Evolutionary conservation across 2,113 vertebrate species (phyloP).

Genomic region (Leucopternis melanops): DNA sequence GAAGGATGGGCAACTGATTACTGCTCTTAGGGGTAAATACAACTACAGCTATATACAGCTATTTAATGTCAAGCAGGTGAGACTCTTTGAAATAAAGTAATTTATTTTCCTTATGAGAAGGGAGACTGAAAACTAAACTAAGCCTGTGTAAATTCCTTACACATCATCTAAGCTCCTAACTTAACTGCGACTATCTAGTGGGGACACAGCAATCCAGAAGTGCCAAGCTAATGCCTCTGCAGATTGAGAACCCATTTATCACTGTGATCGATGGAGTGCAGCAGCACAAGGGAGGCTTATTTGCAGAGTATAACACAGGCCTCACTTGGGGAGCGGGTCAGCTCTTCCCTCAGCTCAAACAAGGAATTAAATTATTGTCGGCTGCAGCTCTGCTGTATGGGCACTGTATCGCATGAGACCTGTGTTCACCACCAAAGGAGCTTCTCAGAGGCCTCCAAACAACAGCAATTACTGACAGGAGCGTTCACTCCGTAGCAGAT

Average conservation of each 20-base stretch:
- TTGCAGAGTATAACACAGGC: neutral
- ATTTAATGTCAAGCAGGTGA: constrained; percentile 8
- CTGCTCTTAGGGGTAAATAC: neutral
- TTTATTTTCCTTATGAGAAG: constrained; percentile 40
- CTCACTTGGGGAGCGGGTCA: neutral
- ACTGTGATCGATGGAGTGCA: constrained; percentile 15
- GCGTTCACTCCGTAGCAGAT: neutral
- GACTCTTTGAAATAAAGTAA: neutral
- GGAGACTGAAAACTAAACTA: constrained; percentile 20
- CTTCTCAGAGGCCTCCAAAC: neutral
- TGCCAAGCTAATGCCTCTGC: constrained; percentile 28
- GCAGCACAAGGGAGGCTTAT: constrained; percentile 6
- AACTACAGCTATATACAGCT: neutral
- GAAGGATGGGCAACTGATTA: neutral
- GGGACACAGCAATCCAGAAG: constrained; percentile 29
- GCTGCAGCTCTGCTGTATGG: neutral
- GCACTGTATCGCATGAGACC: neutral
- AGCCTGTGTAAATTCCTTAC: constrained; percentile 36
- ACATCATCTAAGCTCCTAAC: constrained; percentile 16
- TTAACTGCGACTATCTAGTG: constrained; percentile 6
- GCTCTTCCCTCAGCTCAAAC: neutral
- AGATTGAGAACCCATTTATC: constrained; percentile 46
- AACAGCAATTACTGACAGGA: neutral
- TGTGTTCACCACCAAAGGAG: neutral
- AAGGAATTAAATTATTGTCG: neutral